phyloP scores from a whole-genome alignment of 1,140 invertebrate species.

The Caerostris darwini region DNA sequence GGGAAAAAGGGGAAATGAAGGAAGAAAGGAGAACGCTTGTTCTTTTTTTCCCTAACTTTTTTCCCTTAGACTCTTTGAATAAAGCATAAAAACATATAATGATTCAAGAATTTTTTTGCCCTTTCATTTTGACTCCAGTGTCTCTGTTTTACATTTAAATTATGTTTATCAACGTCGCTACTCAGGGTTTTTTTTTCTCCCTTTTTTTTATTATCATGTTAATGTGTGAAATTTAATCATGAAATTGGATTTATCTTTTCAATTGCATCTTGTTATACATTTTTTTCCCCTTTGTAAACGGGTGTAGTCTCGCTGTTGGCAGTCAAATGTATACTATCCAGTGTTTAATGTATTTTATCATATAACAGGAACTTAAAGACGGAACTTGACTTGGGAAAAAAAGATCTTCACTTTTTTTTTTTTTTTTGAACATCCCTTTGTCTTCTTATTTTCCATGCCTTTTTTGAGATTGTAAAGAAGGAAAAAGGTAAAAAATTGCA shows the following conservation, averaged over 20 bases:
- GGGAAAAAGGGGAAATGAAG: background rate
- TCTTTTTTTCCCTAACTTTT: too few species aligned
- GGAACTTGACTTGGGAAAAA: background rate
- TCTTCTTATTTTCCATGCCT: background rate
- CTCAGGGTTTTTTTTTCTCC: background rate
- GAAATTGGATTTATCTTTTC: conserved; percentile 62
- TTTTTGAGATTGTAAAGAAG: background rate
- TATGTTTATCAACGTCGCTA: conserved; percentile 38
- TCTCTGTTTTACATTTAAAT: conserved; percentile 33
- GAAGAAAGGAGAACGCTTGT: background rate
- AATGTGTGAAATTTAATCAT: conserved; percentile 47
- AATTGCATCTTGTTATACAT: conserved; percentile 34
- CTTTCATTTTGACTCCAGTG: background rate
- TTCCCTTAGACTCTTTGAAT: background rate
- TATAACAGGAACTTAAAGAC: background rate
- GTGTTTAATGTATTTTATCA: background rate
- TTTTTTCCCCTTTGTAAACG: background rate
- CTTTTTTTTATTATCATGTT: conserved; percentile 9
- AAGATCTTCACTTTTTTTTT: background rate
- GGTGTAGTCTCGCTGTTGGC: background rate
- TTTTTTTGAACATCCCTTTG: background rate
- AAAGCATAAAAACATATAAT: background rate
- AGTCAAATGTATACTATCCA: conserved; percentile 16
- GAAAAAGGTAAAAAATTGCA: background rate
- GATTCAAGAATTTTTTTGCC: background rate